Evolutionary conservation across 2,888 invertebrate genomes (phyloP).

Genomic region (Drosophila infuscata): DNA sequence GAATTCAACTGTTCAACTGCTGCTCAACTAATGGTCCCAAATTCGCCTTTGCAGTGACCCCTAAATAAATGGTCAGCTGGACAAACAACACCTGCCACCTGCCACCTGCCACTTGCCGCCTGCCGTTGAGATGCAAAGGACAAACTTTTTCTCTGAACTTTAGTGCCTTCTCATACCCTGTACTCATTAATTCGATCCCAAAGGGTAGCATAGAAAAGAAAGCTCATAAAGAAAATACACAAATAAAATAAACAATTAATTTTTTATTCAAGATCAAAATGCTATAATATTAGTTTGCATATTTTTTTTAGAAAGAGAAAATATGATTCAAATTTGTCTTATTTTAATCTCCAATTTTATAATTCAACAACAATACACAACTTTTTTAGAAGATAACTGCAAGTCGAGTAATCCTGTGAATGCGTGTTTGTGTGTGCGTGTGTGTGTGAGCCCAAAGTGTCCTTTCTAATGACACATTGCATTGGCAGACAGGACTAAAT

Average conservation of each 20-base stretch:
- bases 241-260: not conserved
- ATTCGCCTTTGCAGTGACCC: conserved; percentile 67
- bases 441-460: conserved; percentile 48
- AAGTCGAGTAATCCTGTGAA: not conserved
- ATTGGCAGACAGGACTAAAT: conserved; percentile 60
- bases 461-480: conserved; percentile 67
- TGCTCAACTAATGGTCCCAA: conserved; percentile 53
- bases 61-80: conserved; percentile 57
- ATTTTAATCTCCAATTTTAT: not conserved
- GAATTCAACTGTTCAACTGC: conserved; percentile 15
- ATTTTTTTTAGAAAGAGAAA: not conserved
- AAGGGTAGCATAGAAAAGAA: not conserved
- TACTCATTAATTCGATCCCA: not conserved
- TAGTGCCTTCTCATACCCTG: conserved; percentile 28
- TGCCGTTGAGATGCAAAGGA: conserved; percentile 49
- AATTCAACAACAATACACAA: not conserved
- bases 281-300: not conserved
- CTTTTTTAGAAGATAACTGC: not conserved
- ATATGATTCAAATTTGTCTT: not conserved
- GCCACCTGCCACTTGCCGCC: conserved; percentile 58
- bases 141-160: conserved; percentile 61
- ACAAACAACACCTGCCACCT: conserved; percentile 58
- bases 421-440: not conserved
- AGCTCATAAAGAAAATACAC: not conserved
- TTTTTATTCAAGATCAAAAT: not conserved